Base-by-base conservation (phyloP, 2,113 vertebrate genomes). In the Burhinus bistriatus region DNA sequence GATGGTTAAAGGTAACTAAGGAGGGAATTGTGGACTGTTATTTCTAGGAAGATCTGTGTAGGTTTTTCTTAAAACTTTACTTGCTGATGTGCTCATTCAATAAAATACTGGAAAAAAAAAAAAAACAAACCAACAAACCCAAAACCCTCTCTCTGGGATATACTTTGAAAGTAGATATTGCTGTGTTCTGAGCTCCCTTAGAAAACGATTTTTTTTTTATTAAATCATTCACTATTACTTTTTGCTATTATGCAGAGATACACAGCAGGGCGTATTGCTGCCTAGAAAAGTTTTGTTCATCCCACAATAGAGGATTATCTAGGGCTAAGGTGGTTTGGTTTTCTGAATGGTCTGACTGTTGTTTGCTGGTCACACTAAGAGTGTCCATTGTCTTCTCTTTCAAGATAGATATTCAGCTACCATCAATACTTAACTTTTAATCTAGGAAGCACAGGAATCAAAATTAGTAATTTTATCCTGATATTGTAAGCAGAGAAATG, bases 31-130 rank as follows among this genome's bases (percentile, higher is more conserved):
- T 92, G 71, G 47, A 45, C 54, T 96, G 65, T 93, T 95, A 27
- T 58, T 88, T 88, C 52, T 93, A 73, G 71, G 52, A 90, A 80
- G 45, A 27, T 92, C 59, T 27, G 6, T 73, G 7, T 85, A 65
- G 73, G 40, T 73, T 62, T 93, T 42, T 69, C 87, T 72, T 58
- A 52, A 62, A 45, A n/a, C 65, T 65, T 61, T 64, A 65, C 44
- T 83, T 87, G 79, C 65, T 91, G 86, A 89, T 61, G 18, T 83
- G 66, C 32, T 80, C 55, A 42, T 92, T 98, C 58, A 98, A 99
- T 99, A 98, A 99, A 98, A 87, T 40, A 38, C 80, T 66, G 70
- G n/a, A n/a, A 95, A 25, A 49, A 69, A 51, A 51, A 40, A 40
- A 40, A 76, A 26, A 6, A 3, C 1, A 2, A 29, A 54, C 9